Evolutionary conservation across 2,797 vertebrate species (phyloP).

Genomic region (Leucoraja ocellata): DNA sequence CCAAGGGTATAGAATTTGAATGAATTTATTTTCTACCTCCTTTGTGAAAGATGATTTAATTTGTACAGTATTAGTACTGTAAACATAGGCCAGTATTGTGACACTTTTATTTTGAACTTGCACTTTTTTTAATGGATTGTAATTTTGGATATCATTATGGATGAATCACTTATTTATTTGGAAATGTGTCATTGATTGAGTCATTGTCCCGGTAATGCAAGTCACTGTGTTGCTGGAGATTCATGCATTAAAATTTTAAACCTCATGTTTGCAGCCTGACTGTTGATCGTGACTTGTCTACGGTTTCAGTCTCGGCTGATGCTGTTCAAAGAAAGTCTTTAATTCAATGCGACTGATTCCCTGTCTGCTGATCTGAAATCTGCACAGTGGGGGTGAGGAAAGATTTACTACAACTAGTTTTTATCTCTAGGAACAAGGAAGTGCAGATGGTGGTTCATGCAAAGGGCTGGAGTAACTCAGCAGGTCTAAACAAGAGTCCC

Average conservation of each 20-base stretch:
- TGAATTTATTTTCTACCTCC: neutral
- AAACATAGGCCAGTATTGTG: neutral
- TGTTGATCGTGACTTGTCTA: neutral
- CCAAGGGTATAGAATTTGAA: neutral
- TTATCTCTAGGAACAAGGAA: neutral
- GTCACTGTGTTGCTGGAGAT: constrained; percentile 26
- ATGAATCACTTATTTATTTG: constrained; percentile 22
- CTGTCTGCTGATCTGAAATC: neutral
- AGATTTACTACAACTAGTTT: neutral
- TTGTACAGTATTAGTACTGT: neutral
- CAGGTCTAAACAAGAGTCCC: no score
- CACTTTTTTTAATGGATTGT: constrained; percentile 27
- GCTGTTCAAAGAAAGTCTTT: neutral
- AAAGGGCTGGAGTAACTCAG: no score
- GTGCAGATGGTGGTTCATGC: no score
- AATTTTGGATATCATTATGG: constrained; percentile 11
- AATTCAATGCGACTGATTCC: neutral
- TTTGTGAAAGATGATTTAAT: neutral
- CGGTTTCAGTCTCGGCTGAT: neutral
- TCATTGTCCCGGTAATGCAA: neutral
- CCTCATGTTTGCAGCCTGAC: constrained; percentile 8
- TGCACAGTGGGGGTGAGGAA: neutral
- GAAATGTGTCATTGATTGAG: neutral
- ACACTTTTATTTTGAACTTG: neutral
- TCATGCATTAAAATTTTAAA: constrained; percentile 4